Evolutionary conservation across 2,888 invertebrate species (phyloP), one percentile per base, ranked within the genome.

Genomic region (Rotaria macrura): DNA sequence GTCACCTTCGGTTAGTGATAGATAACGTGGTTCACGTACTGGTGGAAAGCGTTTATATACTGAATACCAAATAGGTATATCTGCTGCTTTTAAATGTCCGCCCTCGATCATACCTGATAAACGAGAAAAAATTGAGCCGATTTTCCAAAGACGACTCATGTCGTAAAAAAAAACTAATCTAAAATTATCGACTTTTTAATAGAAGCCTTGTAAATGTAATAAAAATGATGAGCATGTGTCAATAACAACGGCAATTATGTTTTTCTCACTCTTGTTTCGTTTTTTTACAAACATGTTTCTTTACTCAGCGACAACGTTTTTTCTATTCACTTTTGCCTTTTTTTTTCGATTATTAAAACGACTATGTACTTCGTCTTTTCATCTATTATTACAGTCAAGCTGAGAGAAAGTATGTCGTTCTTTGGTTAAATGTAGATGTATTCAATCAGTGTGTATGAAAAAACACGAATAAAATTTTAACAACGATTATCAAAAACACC

Each of bases 41-140:
- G 84, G 84, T 84, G 84, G 84, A 84, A 34, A 84, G 34, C 52
- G 84, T 34, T 49, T 54, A 52, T 84, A 84, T 17, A 84, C n/a
- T 12, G 38, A 38, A 12, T 49, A 34, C 84, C 84, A 84, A 25
- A 84, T 47, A 20, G 84, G 84, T 38, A 38, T 38, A 20, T 84
- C 84, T 9, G 38, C 2, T 17, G 17, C 3, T 52, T 54, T 49
- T 23, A 84, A 34, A 49, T 49, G 52, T 49, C 84, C 54, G 52
- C 84, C 84, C 34, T 84, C 54, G 9, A 84, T 52, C 43, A 84
- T 34, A 34, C 84, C 84, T 4, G 49, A 52, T 34, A 84, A 12
- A 43, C 84, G 49, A 54, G 84, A 52, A 84, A 49, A 84, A 9
- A 84, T 84, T 49, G 84, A 52, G 14, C 84, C 84, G 23, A 84